Base-by-base conservation (phyloP, 1,140 invertebrate species). In the Lasioglossum baleicum region DNA sequence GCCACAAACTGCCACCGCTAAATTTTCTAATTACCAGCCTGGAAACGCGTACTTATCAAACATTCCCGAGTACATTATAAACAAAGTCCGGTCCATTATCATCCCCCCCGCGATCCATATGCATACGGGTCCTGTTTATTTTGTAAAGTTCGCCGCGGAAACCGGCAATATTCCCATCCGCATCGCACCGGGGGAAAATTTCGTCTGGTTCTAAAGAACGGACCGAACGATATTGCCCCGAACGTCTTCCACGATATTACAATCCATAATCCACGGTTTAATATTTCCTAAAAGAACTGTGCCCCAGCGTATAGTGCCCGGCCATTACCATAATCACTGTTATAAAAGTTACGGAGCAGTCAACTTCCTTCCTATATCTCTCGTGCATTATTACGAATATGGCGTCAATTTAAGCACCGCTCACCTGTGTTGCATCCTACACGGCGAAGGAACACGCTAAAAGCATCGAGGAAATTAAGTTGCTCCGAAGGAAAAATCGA, bases 261-360 rank as follows among this genome's bases (percentile, higher is more conserved):
- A 44, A 70, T 77, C 44, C 53, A 40, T 69, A 64, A 40, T 31
- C 35, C 17, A 35, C 0, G 13, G 26, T 22, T 63, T 63, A 35
- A 35, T 48, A 44, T 78, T 78, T 71, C 26, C 2, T 64, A 42
- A 72, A 72, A 71, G 68, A 63, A 70, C 68, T 44, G 20, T 11
- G 26, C 26, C 26, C 26, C 26, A 26, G 13, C 26, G 48, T n/a
- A n/a, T 40, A 44, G 42, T 13, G 31, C 15, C 15, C 60, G 35
- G n/a, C 35, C 35, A 72, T 72, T 78, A 78, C 17, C 48, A 35
- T 78, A 73, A 78, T 72, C 61, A 73, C 76, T 65, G 69, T 73
- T 73, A 73, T 78, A 78, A 78, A 78, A 78, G 44, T 78, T 64
- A 26, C 58, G 20, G 53, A 22, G 60, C 76, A 53, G 75, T 53